Base-by-base conservation (phyloP, 2,888 invertebrate genomes). In the Zaprionus bogoriensis region DNA sequence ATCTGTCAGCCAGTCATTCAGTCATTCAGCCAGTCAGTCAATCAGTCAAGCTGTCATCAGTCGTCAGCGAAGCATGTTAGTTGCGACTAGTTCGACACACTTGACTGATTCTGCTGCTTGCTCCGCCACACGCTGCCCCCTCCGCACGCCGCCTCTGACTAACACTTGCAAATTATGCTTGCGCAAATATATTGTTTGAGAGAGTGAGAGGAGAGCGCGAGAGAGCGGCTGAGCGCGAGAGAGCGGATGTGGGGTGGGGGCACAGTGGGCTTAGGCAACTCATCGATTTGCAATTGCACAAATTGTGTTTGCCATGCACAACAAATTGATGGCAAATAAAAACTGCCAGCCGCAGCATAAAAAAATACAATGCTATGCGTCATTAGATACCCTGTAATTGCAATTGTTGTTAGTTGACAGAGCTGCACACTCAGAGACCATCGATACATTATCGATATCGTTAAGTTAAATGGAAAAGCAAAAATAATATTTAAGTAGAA, bases 231-330 rank as follows among this genome's bases (percentile, higher is more conserved):
- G n/a, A n/a, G n/a, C n/a, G n/a, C n/a, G n/a, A n/a, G n/a, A n/a
- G n/a, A n/a, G n/a, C n/a, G n/a, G n/a, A n/a, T n/a, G n/a, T n/a
- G n/a, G n/a, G n/a, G n/a, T n/a, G n/a, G n/a, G n/a, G n/a, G n/a
- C n/a, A n/a, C n/a, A n/a, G n/a, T n/a, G n/a, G n/a, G n/a, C n/a
- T n/a, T n/a, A n/a, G 41, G 27, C 10, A 25, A n/a, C 30, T 25
- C 45, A 50, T 20, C 22, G 54, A 53, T 38, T 63, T 12, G 45
- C 41, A 42, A 38, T 42, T 58, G 44, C 54, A 52, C 32, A 51
- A 60, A 63, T 54, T 47, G 58, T 68, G 64, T 53, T 66, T 66
- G 39, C 48, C 52, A 41, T 65, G 48, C 53, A 59, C 41, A 39
- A 51, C 25, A 51, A 23, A 47, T 42, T 41, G 44, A 25, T 28